Evolutionary conservation across 2,888 invertebrate species (phyloP).

Genomic region (Anthophora plumipes): DNA sequence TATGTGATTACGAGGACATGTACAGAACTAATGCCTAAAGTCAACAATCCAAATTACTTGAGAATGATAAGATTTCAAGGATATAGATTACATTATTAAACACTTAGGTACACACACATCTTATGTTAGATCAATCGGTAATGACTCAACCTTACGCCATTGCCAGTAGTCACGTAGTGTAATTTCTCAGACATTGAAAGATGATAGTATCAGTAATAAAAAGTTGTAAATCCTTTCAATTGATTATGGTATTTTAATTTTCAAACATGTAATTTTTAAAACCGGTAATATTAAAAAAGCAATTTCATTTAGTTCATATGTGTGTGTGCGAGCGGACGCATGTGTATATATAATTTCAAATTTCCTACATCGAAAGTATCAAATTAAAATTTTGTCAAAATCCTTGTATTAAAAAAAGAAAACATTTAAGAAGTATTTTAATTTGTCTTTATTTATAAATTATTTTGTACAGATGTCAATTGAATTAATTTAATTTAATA

Average conservation of each 20-base stretch:
- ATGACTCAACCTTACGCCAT: conserved; percentile 18
- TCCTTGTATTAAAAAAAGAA: background rate
- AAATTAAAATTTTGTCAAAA: background rate
- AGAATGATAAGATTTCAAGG: conserved; percentile 9
- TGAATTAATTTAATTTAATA: background rate
- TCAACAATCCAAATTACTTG: background rate
- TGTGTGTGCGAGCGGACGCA: background rate
- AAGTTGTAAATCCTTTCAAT: background rate
- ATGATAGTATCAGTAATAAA: background rate
- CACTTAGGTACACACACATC: background rate
- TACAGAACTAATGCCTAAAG: background rate
- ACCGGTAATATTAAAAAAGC: background rate
- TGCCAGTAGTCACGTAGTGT: background rate
- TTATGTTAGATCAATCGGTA: conserved; percentile 4
- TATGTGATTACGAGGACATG: background rate
- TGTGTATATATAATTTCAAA: background rate
- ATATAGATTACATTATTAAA: conserved; percentile 4
- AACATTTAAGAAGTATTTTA: background rate
- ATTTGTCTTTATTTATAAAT: conserved; percentile 38
- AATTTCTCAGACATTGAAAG: background rate
- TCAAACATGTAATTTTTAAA: background rate
- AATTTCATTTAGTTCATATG: background rate
- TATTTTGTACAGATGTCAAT: conserved; percentile 19
- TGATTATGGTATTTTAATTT: conserved; percentile 7
- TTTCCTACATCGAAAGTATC: background rate